Percentiles rank a stretch among this genome's conserved stretches.
These are phyloP conservation scores for Aphelocoma coerulescens DNA, from an alignment of 2,113 vertebrate genomes.

Conservation along the genomic window DNA sequence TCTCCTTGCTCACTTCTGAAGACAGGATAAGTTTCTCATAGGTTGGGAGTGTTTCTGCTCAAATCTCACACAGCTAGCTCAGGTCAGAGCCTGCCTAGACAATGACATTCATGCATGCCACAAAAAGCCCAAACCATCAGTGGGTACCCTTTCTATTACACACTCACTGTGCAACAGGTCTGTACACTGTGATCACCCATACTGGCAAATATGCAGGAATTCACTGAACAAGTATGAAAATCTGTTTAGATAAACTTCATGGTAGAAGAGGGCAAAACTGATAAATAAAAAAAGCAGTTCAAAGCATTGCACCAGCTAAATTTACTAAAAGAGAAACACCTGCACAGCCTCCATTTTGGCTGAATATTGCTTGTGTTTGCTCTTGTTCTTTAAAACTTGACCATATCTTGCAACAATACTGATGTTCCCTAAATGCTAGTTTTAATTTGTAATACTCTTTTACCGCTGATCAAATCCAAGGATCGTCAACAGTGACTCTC, in stretches of 20 bases:
- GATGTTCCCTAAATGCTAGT: neutral
- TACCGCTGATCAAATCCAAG: neutral
- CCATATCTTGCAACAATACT: neutral
- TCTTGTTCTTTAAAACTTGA: neutral
- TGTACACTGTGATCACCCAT: neutral
- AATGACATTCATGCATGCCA: neutral
- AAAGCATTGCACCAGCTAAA: neutral
- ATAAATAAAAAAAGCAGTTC: neutral
- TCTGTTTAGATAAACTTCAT: neutral
- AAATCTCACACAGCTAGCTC: neutral
- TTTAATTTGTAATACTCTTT: neutral
- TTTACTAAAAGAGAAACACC: neutral
- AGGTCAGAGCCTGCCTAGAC: neutral
- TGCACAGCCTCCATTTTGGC: neutral
- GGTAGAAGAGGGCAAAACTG: neutral
- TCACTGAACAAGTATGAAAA: neutral
- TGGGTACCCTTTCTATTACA: neutral
- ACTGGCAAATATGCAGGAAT: neutral
- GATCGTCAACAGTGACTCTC: rapidly evolving
- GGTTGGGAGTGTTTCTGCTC: neutral
- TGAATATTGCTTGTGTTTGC: neutral
- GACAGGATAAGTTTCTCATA: neutral
- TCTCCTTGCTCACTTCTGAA: neutral
- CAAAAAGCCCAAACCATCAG: neutral
- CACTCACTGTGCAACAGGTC: neutral